phyloP scores from a whole-genome alignment of 2,888 invertebrate genomes.

The Melikaiella ostensackeni region DNA sequence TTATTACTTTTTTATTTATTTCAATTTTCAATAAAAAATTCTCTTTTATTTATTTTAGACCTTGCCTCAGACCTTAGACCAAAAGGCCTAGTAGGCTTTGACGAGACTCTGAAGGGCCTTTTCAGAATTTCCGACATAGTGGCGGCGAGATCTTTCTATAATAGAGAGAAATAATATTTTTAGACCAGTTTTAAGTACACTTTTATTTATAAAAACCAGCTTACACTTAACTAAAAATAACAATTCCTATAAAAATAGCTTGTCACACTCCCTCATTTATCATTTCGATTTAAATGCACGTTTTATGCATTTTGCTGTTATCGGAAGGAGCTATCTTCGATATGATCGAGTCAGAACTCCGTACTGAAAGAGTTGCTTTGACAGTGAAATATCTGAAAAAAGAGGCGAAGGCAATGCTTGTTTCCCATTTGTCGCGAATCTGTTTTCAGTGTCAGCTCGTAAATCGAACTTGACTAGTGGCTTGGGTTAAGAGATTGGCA shows the following conservation, averaged over 20 bases:
- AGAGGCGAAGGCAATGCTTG: background rate
- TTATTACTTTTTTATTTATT: too few relatives aligned
- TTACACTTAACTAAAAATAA: background rate
- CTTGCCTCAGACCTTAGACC: too few relatives aligned
- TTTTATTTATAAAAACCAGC: background rate
- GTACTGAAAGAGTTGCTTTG: constrained; percentile 5
- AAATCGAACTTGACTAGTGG: constrained; percentile 3
- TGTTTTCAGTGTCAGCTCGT: constrained; percentile 29
- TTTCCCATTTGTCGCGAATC: constrained; percentile 24
- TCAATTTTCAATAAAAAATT: too few relatives aligned
- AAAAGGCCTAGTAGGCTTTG: too few relatives aligned
- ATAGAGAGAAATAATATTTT: too few relatives aligned
- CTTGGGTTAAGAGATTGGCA: constrained; percentile 9
- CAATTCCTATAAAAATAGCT: background rate
- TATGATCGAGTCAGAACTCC: constrained; percentile 6
- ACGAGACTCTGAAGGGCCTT: too few relatives aligned
- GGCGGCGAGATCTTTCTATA: too few relatives aligned
- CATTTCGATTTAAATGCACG: constrained; percentile 1
- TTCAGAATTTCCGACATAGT: too few relatives aligned
- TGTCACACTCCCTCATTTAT: background rate
- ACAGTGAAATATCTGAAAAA: constrained; percentile 10
- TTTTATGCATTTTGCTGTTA: background rate
- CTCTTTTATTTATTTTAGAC: too few relatives aligned
- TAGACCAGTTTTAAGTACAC: too few relatives aligned
- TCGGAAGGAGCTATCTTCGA: background rate